These are phyloP conservation scores for Acrossocheilus fasciatus DNA, from an alignment of 2,797 vertebrate species.

Conservation along the genomic window DNA sequence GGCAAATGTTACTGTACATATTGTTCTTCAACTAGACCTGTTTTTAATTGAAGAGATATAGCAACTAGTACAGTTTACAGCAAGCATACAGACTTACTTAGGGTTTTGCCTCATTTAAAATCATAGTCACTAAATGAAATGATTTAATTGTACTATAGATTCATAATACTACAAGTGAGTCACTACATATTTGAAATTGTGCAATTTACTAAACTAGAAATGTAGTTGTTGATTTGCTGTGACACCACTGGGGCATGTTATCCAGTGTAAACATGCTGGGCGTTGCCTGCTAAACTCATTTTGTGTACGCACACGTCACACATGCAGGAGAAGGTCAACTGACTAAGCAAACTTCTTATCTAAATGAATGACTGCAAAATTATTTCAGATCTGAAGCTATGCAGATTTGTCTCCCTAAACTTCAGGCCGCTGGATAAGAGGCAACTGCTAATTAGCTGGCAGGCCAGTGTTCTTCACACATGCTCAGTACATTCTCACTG, in stretches of 20 bases:
- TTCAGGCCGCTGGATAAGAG: not conserved
- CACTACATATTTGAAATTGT: not conserved
- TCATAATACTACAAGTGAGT: not conserved
- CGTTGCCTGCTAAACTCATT: not conserved
- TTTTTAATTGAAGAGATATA: not conserved
- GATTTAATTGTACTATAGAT: no score
- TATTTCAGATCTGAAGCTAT: not conserved
- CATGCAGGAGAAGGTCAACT: not conserved
- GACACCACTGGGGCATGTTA: not conserved
- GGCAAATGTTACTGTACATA: not conserved
- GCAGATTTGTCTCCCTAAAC: not conserved
- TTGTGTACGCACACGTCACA: not conserved
- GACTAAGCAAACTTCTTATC: not conserved
- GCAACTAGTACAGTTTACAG: not conserved
- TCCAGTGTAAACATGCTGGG: not conserved
- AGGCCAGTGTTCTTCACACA: conserved; percentile 25
- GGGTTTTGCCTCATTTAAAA: not conserved
- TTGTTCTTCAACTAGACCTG: not conserved
- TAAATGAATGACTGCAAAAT: not conserved
- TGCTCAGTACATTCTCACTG: conserved; percentile 39
- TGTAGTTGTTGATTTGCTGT: not conserved
- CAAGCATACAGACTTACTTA: no score
- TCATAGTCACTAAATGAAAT: not conserved
- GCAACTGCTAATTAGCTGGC: conserved; percentile 7
- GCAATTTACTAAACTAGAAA: not conserved